Conservation (phyloP, 1,140 invertebrate genomes). For the Zaprionus tsacasi region DNA sequence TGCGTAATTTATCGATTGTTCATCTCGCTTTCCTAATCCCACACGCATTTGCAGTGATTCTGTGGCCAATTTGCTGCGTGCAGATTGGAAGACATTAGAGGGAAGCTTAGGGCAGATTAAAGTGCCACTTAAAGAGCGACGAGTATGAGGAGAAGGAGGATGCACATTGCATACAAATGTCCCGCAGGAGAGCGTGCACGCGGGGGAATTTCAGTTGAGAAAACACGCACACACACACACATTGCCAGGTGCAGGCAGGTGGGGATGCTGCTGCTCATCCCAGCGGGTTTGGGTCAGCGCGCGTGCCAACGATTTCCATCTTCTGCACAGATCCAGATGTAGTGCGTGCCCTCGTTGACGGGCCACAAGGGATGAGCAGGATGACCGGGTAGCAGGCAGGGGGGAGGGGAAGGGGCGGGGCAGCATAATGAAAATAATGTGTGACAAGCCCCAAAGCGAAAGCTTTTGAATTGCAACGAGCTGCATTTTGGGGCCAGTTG, state of each 20-base stretch:
- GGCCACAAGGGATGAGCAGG: constrained; percentile 48
- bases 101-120: not conserved
- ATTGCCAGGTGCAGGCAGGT: not conserved
- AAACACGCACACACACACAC: not conserved
- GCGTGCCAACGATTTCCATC: constrained; percentile 1
- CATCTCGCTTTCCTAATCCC: no score
- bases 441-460: constrained; percentile 72
- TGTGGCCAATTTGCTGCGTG: constrained; percentile 4
- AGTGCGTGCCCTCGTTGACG: not conserved
- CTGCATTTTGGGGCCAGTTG: constrained; percentile 60
- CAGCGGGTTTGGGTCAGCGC: not conserved
- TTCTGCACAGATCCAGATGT: not conserved
- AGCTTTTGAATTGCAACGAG: constrained; percentile 34
- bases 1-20: no score
- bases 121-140: not conserved
- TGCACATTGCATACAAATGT: constrained; percentile 1
- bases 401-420: constrained; percentile 50
- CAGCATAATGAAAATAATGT: constrained; percentile 78
- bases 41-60: not conserved
- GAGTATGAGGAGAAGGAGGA: not conserved
- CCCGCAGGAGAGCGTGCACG: not conserved
- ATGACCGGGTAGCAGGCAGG: constrained; percentile 29
- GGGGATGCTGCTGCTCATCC: not conserved
- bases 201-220: not conserved
- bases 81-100: not conserved